Conservation (phyloP, 2,888 invertebrate species). For the Agriopis marginaria region DNA sequence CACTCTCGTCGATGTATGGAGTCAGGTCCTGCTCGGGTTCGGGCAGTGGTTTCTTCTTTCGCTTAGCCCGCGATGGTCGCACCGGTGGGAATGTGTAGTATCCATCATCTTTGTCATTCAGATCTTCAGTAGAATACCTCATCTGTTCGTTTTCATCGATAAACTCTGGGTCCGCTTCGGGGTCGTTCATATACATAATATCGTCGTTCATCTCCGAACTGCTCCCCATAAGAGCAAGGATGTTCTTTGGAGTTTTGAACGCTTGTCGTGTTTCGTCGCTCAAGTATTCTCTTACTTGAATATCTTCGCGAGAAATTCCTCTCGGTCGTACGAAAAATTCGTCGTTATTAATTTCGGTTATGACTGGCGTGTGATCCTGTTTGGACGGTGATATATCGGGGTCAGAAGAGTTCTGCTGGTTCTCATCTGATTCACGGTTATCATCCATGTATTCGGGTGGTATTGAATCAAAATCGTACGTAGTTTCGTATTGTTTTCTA, state of each 20-base stretch:
- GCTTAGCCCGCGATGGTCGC: slow-evolving; percentile 85
- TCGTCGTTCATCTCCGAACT: slow-evolving; percentile 65
- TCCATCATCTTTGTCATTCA: slow-evolving; percentile 82
- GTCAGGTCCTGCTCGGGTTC: slow-evolving; percentile 60
- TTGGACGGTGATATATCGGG: slow-evolving; percentile 74
- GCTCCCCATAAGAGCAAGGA: slow-evolving; percentile 87
- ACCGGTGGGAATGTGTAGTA: slow-evolving; percentile 86
- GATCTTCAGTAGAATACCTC: slow-evolving; percentile 75
- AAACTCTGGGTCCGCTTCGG: slow-evolving; percentile 75
- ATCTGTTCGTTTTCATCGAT: slow-evolving; percentile 70
- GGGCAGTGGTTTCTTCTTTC: slow-evolving; percentile 74
- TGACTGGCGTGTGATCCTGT: slow-evolving; percentile 85
- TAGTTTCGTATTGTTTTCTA: slow-evolving; percentile 70
- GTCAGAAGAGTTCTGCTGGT: slow-evolving; percentile 61
- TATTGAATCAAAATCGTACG: slow-evolving; percentile 86
- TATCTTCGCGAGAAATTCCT: slow-evolving; percentile 93
- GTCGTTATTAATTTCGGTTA: slow-evolving; percentile 95
- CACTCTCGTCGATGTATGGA: slow-evolving; percentile 77
- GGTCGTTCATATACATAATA: slow-evolving; percentile 72
- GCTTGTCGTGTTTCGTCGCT: slow-evolving; percentile 93
- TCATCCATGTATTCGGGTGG: slow-evolving; percentile 86
- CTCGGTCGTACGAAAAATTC: slow-evolving; percentile 94
- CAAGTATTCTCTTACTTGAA: slow-evolving; percentile 91
- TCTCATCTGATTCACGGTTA: slow-evolving; percentile 62
- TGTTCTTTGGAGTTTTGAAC: slow-evolving; percentile 89